phyloP scores from a whole-genome alignment of 2,113 vertebrate genomes.

The Syrmaticus mikado region DNA sequence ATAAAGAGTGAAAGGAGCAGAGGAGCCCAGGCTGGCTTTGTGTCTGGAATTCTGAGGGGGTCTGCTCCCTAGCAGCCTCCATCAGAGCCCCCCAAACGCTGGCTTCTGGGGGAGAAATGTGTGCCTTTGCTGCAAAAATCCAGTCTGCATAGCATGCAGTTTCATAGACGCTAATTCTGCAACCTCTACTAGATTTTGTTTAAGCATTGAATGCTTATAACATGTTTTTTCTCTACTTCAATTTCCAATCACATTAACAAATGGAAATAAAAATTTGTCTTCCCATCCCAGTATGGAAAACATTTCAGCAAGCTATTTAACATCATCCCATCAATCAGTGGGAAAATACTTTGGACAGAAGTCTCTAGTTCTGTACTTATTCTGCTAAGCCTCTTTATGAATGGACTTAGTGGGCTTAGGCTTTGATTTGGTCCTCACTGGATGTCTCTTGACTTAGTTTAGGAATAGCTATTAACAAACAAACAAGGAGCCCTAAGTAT shows the following conservation, averaged over 20 bases:
- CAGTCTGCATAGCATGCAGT: not conserved
- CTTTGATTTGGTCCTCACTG: not conserved
- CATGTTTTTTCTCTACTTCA: not conserved
- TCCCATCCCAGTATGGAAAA: not conserved
- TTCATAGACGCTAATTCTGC: not conserved
- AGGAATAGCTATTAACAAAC: not conserved
- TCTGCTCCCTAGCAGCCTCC: rapidly evolving
- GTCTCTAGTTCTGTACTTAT: not conserved
- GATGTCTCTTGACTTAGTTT: not conserved
- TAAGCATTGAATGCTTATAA: not conserved
- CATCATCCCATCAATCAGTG: not conserved
- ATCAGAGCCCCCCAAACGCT: not conserved
- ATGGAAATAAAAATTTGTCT: not conserved
- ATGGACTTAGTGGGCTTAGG: not conserved
- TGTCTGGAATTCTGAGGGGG: not conserved
- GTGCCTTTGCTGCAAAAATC: not conserved
- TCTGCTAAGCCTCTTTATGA: not conserved
- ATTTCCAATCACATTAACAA: not conserved
- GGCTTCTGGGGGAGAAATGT: rapidly evolving
- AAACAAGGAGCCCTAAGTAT: not conserved
- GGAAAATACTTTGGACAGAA: not conserved
- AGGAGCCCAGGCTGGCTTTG: not conserved
- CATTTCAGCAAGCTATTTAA: not conserved
- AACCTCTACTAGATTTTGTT: not conserved
- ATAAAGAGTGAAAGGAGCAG: not conserved